Percentiles rank a stretch among this genome's conserved stretches.
These are phyloP conservation scores for Spongilla lacustris DNA, from an alignment of 37 sponge, comb jelly and placozoan genomes.

Conservation along the genomic window DNA sequence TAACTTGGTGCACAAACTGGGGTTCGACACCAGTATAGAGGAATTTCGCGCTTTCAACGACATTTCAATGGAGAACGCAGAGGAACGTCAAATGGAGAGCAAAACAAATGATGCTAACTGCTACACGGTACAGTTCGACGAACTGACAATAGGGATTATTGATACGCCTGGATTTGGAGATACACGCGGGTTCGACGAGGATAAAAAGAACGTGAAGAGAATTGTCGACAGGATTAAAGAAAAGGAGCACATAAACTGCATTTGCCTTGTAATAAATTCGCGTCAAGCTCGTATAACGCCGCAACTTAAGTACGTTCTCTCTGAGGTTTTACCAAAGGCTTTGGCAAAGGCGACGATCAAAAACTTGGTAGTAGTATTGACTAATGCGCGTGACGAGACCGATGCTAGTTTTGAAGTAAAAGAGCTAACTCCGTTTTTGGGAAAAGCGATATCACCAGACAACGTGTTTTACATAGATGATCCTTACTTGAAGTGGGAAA, in stretches of 20 bases:
- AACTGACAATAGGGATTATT: conserved; percentile 26
- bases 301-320: conserved; percentile 22
- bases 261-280: conserved; percentile 51
- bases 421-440: too few species aligned
- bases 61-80: conserved; percentile 34
- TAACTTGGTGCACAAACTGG: too few species aligned
- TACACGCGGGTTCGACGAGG: conserved; percentile 33
- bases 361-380: conserved; percentile 54
- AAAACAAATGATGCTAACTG: conserved; percentile 28
- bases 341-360: conserved; percentile 18
- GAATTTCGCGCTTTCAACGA: conserved; percentile 19
- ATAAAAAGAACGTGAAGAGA: conserved; percentile 18
- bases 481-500: too few species aligned
- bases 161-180: conserved; percentile 58
- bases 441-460: too few species aligned
- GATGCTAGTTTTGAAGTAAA: neutral
- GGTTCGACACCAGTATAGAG: too few species aligned
- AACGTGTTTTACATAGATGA: too few species aligned
- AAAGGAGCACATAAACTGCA: conserved; percentile 29
- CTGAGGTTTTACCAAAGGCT: conserved; percentile 44
- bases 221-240: conserved; percentile 29
- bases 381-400: conserved; percentile 15
- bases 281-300: conserved; percentile 18
- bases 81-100: conserved; percentile 32
- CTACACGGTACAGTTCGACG: conserved; percentile 5